Percentiles rank a stretch among this genome's conserved stretches.
These are phyloP conservation scores for Perodicticus potto DNA, from an alignment of 2,797 vertebrate genomes.

Conservation along the genomic window DNA sequence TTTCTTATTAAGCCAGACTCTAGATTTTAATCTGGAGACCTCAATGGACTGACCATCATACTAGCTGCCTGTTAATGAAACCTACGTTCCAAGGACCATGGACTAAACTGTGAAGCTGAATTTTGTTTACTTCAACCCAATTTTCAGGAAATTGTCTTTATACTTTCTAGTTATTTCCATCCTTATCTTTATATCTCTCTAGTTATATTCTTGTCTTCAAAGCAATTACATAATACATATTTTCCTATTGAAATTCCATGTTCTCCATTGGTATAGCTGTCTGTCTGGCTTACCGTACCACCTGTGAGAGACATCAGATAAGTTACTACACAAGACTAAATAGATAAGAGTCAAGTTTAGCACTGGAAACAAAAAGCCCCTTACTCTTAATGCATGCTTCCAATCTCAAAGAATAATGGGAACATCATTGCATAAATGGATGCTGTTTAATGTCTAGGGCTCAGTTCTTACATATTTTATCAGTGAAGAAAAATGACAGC, in stretches of 20 bases:
- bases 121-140: background rate
- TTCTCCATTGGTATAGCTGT: background rate
- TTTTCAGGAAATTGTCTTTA: constrained; percentile 21
- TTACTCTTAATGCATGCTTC: background rate
- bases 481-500: constrained; percentile 75
- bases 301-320: background rate
- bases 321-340: background rate
- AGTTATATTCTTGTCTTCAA: constrained; percentile 1
- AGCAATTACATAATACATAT: background rate
- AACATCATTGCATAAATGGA: constrained; percentile 54
- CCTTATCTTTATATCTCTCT: constrained; percentile 3
- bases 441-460: constrained; percentile 64
- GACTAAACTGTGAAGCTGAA: background rate
- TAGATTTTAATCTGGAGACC: background rate
- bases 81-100: background rate
- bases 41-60: background rate
- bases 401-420: constrained; percentile 54
- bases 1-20: constrained; percentile 1
- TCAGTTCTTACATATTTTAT: constrained; percentile 70
- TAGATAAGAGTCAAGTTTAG: constrained; percentile 6
- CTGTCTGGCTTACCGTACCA: background rate
- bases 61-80: background rate
- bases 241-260: constrained; percentile 46
- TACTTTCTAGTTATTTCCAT: background rate
- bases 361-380: background rate